Conservation (phyloP, 2,113 vertebrate species). For the Morphnarchus princeps region DNA sequence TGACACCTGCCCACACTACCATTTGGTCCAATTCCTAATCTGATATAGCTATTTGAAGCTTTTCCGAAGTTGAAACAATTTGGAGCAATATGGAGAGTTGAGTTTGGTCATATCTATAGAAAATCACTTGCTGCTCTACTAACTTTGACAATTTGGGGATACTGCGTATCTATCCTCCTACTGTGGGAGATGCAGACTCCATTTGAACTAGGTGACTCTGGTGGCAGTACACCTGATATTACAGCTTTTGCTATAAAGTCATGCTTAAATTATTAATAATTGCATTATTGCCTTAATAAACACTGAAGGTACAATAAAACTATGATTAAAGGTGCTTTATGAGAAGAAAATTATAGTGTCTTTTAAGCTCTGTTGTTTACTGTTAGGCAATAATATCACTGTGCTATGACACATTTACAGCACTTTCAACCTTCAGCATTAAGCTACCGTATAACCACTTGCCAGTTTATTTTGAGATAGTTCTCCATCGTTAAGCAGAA, state of each 20-base stretch:
- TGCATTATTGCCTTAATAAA: constrained; percentile 48
- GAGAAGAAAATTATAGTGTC: not conserved
- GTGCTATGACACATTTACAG: constrained; percentile 5
- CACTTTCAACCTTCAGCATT: constrained; percentile 18
- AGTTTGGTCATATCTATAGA: not conserved
- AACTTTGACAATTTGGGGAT: not conserved
- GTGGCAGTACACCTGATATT: not conserved
- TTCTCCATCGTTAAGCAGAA: not conserved
- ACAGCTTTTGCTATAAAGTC: not conserved
- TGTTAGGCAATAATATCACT: not conserved
- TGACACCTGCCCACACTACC: not conserved
- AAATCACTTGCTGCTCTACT: not conserved
- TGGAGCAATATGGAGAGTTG: not conserved
- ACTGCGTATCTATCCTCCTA: not conserved
- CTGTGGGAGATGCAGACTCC: not conserved
- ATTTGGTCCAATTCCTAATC: not conserved
- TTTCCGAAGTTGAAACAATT: not conserved
- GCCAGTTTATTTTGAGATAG: not conserved
- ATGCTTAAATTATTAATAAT: constrained; percentile 47
- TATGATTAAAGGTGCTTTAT: constrained; percentile 36
- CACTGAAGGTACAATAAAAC: not conserved
- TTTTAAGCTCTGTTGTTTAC: constrained; percentile 35
- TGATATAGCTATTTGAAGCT: not conserved
- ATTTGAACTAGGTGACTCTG: not conserved
- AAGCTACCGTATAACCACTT: not conserved